Base-by-base conservation (phyloP, 2,888 invertebrate species). In the Epistrophella euchroma region DNA sequence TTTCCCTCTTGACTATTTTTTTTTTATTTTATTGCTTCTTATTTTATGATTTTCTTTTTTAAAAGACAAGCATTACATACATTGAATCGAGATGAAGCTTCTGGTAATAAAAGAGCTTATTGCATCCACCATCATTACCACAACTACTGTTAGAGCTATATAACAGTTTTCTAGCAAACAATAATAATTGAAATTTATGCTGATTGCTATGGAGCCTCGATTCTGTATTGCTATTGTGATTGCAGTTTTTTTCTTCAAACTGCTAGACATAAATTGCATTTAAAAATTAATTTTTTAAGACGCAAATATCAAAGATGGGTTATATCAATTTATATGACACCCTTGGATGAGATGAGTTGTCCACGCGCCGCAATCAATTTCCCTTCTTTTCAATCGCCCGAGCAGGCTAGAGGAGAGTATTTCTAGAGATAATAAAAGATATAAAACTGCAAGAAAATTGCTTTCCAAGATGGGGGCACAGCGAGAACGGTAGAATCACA, bases 101-200 rank as follows among this genome's bases (percentile, higher is more conserved):
- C 64, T 66, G 28, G 19, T 25, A 35, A 19, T 47, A 52, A 64
- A 50, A 64, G 37, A 64, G 79, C 74, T 74, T 55, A 68, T 68
- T 56, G 62, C 55, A 74, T 45, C 50, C 71, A 32, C 45, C 22
- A 40, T 9, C 13, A 37, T 9, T 19, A 40, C 7, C 13, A 40
- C 13, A 52, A 32, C 15, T 10, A 22, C 35, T 47, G 17, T 45
- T 28, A 50, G 13, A 43, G 71, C 50, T 70, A 47, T 70, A 47
- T 64, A 47, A 28, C 25, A n/a, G 45, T 45, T 75, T 72, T 68
- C 64, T 58, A 72, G 45, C 66, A 66, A 77, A 73, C 66, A 77
- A 83, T 62, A 77, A 73, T 58, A 77, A 83, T 62, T 71, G 77
- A 45, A 62, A 71, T 72, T 71, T 60, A 70, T 77, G 52, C 55